Base-by-base conservation (phyloP, 2,113 vertebrate genomes). In the Lynx canadensis region DNA sequence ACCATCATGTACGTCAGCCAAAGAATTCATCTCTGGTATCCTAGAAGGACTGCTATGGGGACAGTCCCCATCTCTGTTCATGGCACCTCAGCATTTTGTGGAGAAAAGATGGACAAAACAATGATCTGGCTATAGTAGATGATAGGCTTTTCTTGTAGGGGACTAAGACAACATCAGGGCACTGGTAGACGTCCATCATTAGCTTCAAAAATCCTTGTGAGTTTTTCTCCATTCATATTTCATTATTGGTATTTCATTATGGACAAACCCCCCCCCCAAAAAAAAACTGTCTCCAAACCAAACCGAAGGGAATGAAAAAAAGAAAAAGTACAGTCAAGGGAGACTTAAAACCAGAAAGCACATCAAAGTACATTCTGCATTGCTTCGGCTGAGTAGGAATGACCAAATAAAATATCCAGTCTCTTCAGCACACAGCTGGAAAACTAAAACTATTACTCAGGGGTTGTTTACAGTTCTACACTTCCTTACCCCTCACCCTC, bases 281-380 rank as follows among this genome's bases (percentile, higher is more conserved):
- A 74, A 19, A 5, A 86, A 74, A 68, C 18, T 90, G 15, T 95
- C n/a, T 89, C 90, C 55, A 86, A 94, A 92, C 19, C n/a, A 94
- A 97, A 97, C 23, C 74, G 91, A 91, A 87, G 23, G 29, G 38
- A 79, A 96, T 18, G 14, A 3, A 83, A 33, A 93, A 36, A 85
- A 55, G 57, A 82, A 29, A 3, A 63, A 65, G 7, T 13, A 69
- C 10, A 69, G 48, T 41, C 33, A 90, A 95, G 21, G 84, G 76
- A 81, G 25, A 48, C n/a, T 90, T 84, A 63, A 96, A 96, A 91
- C 57, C 65, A 82, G 88, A 97, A 97, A 86, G 52, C 80, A 94
- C 48, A 73, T 82, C 60, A 36, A 73, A 92, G 74, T 87, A 65
- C 2, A 0, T 79, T 73, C 85, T 93, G 48, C 11, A 9, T 57